A percentile compares a stretch with the other conserved stretches of the same genome.
Evolutionary conservation across 2,888 invertebrate genomes (phyloP).

Genomic region (Acanthosepion lycidas): DNA sequence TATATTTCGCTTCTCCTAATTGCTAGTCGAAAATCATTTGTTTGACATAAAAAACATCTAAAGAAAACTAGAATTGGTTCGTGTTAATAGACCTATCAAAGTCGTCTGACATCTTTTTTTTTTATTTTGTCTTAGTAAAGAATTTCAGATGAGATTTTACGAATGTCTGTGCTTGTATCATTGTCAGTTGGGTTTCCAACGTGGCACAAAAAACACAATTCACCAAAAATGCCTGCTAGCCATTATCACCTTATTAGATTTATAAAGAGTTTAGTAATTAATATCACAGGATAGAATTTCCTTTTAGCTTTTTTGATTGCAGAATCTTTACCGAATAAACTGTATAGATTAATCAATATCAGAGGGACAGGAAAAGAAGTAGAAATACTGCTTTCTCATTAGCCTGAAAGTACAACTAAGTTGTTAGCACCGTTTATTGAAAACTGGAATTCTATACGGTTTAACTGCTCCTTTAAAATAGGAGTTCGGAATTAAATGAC

Average conservation of each 20-base stretch:
- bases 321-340: neutral
- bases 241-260: neutral
- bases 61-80: neutral
- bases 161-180: neutral
- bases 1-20: conserved; percentile 6
- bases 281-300: neutral
- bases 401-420: neutral
- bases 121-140: neutral
- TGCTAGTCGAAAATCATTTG: neutral
- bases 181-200: neutral
- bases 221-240: neutral
- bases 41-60: neutral
- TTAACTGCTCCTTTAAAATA: too few species aligned
- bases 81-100: neutral
- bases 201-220: neutral
- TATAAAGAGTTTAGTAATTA: neutral
- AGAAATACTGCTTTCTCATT: neutral
- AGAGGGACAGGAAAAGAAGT: neutral
- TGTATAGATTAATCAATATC: neutral
- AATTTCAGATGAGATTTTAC: neutral
- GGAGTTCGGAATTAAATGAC: too few species aligned
- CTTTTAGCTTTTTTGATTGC: neutral
- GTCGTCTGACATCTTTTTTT: neutral
- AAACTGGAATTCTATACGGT: too few species aligned
- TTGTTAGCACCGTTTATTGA: too few species aligned